These are phyloP conservation scores for Scelioninae gen. 2 DNA, from an alignment of 2,888 invertebrate genomes.

Conservation along the genomic window DNA sequence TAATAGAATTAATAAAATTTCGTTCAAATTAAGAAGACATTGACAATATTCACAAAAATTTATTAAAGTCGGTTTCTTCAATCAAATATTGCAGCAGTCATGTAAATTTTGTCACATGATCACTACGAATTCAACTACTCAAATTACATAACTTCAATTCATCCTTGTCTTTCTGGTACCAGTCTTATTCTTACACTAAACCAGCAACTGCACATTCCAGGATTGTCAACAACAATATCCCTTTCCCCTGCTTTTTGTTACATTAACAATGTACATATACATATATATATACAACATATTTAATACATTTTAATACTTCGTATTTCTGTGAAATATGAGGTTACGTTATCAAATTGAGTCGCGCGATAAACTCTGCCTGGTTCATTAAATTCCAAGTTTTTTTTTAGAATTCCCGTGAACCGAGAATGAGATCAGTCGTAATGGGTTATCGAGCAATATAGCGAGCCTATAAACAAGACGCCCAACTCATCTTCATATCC, in stretches of 20 bases:
- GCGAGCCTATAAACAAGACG: slow-evolving; percentile 61
- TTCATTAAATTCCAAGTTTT: slow-evolving; percentile 67
- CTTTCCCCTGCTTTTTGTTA: background rate
- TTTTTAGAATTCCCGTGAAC: slow-evolving; percentile 55
- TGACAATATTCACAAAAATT: too few relatives aligned
- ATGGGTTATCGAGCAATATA: slow-evolving; percentile 55
- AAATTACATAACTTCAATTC: too few relatives aligned
- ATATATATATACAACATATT: slow-evolving; percentile 13
- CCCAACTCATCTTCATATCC: slow-evolving; percentile 51
- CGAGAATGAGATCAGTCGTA: slow-evolving; percentile 56
- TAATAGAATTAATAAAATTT: too few relatives aligned
- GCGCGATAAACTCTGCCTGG: slow-evolving; percentile 68
- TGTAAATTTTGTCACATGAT: too few relatives aligned
- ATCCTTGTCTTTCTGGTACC: too few relatives aligned
- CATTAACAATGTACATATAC: slow-evolving; percentile 4
- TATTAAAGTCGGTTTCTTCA: too few relatives aligned
- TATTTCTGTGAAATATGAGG: slow-evolving; percentile 49
- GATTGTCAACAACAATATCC: background rate
- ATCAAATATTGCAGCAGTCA: too few relatives aligned
- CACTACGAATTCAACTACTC: too few relatives aligned
- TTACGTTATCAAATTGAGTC: slow-evolving; percentile 63
- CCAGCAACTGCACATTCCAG: too few relatives aligned
- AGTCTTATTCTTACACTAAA: too few relatives aligned
- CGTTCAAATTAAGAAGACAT: too few relatives aligned
- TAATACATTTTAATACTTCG: slow-evolving; percentile 27